These are phyloP conservation scores for Trinorchestia longiramus DNA, from an alignment of 1,140 invertebrate genomes.

Conservation along the genomic window DNA sequence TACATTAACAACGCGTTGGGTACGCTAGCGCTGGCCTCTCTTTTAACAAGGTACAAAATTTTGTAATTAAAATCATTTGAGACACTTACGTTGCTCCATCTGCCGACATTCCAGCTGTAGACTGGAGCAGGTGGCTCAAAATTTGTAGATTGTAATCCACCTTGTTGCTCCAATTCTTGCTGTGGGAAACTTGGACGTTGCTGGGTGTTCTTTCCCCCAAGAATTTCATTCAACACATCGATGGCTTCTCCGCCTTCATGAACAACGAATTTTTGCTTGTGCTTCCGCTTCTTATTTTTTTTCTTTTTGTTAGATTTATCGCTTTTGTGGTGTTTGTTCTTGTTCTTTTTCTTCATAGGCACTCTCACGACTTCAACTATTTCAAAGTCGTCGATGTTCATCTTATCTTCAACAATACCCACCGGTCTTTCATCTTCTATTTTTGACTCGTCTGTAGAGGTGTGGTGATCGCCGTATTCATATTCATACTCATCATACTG, in stretches of 20 bases:
- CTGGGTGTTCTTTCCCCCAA: slow-evolving; percentile 55
- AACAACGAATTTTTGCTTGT: slow-evolving; percentile 63
- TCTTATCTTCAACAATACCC: slow-evolving; percentile 67
- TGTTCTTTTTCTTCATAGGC: slow-evolving; percentile 18
- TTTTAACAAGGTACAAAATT: no score
- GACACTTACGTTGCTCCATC: slow-evolving; percentile 67
- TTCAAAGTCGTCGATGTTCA: slow-evolving; percentile 63
- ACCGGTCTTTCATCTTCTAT: slow-evolving; percentile 59
- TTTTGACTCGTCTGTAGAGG: background rate
- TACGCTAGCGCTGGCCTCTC: no score
- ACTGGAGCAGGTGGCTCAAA: slow-evolving; percentile 33
- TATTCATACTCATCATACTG: slow-evolving; percentile 47
- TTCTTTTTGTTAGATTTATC: background rate
- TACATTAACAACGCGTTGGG: no score
- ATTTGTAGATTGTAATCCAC: background rate
- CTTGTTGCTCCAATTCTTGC: background rate
- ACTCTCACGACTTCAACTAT: slow-evolving; percentile 59
- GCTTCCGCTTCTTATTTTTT: slow-evolving; percentile 57
- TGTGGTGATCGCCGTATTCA: slow-evolving; percentile 29
- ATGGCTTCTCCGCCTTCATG: slow-evolving; percentile 66
- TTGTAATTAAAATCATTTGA: background rate
- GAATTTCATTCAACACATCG: slow-evolving; percentile 60
- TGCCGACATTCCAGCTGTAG: slow-evolving; percentile 66
- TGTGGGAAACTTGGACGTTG: slow-evolving; percentile 8
- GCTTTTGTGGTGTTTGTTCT: background rate